Evolutionary conservation across 2,113 vertebrate genomes (phyloP).

Genomic region (Clarias macrocephalus): DNA sequence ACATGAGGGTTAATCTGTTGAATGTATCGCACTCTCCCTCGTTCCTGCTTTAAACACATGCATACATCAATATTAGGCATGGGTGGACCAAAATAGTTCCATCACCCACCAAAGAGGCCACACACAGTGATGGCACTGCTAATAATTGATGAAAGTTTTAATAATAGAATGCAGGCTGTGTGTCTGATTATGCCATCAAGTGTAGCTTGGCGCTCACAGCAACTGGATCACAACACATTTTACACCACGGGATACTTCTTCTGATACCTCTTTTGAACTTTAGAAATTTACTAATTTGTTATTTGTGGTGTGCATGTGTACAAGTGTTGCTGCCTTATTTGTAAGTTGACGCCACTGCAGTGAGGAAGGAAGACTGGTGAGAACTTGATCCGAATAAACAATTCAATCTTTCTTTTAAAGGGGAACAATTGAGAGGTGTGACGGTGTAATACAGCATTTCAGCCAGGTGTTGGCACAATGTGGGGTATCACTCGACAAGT

Average conservation of each 20-base stretch:
- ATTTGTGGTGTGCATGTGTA: neutral
- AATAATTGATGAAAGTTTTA: constrained; percentile 48
- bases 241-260: neutral
- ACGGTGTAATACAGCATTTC: neutral
- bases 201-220: neutral
- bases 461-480: constrained; percentile 7
- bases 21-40: neutral
- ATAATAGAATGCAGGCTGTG: constrained; percentile 41
- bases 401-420: neutral
- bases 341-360: neutral
- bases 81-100: constrained; percentile 32
- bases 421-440: constrained; percentile 3
- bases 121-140: constrained; percentile 22
- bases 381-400: neutral
- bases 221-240: neutral
- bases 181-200: neutral
- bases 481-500: neutral
- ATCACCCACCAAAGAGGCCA: constrained; percentile 14
- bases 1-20: neutral
- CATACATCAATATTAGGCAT: constrained; percentile 24
- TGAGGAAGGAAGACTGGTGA: neutral
- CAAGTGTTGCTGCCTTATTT: neutral
- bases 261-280: neutral
- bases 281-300: neutral
- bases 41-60: constrained; percentile 9